Percentiles rank a stretch among this genome's conserved stretches.
Conservation (phyloP, 2,888 invertebrate species). For the Gymnosoma rotundatum region DNA sequence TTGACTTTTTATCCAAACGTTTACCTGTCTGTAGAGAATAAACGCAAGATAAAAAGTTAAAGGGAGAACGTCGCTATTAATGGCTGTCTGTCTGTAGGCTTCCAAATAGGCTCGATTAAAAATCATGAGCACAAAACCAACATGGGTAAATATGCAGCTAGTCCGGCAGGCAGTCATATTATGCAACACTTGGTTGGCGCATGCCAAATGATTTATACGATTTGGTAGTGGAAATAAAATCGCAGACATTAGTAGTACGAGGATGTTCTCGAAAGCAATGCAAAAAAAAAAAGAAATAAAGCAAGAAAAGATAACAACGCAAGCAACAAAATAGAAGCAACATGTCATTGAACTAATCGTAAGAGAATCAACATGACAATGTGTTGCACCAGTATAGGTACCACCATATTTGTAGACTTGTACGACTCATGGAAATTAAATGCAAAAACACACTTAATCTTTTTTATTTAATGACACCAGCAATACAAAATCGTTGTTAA, state of each 20-base stretch:
- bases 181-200: conserved; percentile 67
- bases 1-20: conserved; percentile 12
- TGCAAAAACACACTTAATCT: not conserved
- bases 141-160: conserved; percentile 21
- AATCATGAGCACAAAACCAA: conserved; percentile 33
- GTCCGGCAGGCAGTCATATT: conserved; percentile 41
- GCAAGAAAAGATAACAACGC: conserved; percentile 8
- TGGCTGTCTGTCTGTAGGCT: conserved; percentile 49
- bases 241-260: conserved; percentile 63
- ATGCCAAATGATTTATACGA: conserved; percentile 69
- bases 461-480: conserved; percentile 6
- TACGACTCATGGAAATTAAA: conserved; percentile 25
- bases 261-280: conserved; percentile 44
- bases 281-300: conserved; percentile 2
- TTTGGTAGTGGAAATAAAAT: conserved; percentile 57
- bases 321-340: conserved; percentile 46
- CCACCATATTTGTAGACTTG: conserved; percentile 3
- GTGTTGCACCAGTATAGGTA: conserved; percentile 39
- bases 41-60: conserved; percentile 31
- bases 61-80: conserved; percentile 22
- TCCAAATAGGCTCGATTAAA: conserved; percentile 51
- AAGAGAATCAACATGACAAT: conserved; percentile 29
- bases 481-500: conserved; percentile 38
- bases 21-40: conserved; percentile 47
- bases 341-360: conserved; percentile 66